Evolutionary conservation across 1,140 invertebrate species (phyloP), one percentile per base, ranked within the genome.

Genomic region (Bombus confusus): DNA sequence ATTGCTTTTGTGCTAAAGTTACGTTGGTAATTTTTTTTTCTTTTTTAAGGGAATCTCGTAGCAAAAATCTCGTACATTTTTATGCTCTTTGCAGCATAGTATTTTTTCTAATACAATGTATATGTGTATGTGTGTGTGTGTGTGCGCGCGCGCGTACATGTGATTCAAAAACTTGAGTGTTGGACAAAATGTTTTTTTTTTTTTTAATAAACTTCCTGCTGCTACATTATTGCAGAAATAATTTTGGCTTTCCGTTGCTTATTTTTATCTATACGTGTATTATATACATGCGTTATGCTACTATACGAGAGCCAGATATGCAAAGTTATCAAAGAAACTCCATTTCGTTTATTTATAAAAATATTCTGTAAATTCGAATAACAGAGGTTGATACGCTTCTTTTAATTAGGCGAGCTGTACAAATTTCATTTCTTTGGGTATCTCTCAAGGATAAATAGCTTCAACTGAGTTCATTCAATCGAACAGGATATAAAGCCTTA

Each of bases 401-500:
- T 37, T 22, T 82, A 31, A 34, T 41, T 75, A 75, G n/a, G 47
- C 25, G 25, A 74, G 68, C 39, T 73, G 64, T 76, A 86, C n/a
- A 66, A 66, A 66, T 66, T 66, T 66, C 34, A 52, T 43, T 64
- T 57, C 34, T 66, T 76, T 73, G 34, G 28, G 59, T 52, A 22
- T 66, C 22, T 28, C 41, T 52, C 43, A 37, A 37, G 5, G 43
- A 79, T 62, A 79, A 66, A 74, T 59, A 59, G 68, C 41, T 74
- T 75, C 18, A 86, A 83, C 52, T 28, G 37, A 85, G 72, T 75
- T 87, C 28, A 39, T 74, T 80, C 31, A 71, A 73, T 72, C 37
- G 52, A 52, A 59, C 64, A 52, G 34, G 43, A 83, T 83, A 68
- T 64, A 83, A 68, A 66, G 69, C 83, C 78, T 81, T 87, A 85